phyloP scores from a whole-genome alignment of 2,888 invertebrate species.

The Caenorhabditis wallacei region DNA sequence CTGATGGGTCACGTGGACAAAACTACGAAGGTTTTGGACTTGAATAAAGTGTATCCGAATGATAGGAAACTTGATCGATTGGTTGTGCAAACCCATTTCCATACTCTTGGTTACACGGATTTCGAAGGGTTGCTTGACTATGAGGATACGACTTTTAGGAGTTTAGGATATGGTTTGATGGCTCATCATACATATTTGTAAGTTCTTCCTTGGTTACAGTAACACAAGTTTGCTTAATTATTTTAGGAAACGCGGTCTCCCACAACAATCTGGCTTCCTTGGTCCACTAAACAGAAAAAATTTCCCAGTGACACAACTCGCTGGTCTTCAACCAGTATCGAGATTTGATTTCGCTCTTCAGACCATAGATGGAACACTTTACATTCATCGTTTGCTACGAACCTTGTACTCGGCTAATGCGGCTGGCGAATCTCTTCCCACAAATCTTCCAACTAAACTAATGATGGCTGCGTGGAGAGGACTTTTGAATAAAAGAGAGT shows the following conservation, averaged over 20 bases:
- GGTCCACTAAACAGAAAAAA: too few relatives aligned
- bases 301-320: too few relatives aligned
- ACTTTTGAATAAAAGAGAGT: neutral
- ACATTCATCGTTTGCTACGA: neutral
- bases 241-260: neutral
- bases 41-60: conserved; percentile 42
- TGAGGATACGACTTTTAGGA: neutral
- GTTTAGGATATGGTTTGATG: neutral
- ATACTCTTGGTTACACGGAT: conserved; percentile 27
- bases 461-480: neutral
- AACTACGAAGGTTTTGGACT: conserved; percentile 24
- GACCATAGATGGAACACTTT: too few relatives aligned
- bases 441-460: neutral
- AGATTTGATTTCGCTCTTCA: too few relatives aligned
- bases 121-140: neutral
- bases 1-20: neutral
- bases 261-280: neutral
- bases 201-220: neutral
- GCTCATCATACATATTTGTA: neutral
- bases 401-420: neutral
- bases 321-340: too few relatives aligned
- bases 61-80: conserved; percentile 19
- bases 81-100: conserved; percentile 34
- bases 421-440: neutral
- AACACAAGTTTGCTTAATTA: neutral